These are phyloP conservation scores for Zaprionus inermis DNA, from an alignment of 1,140 invertebrate genomes.

Conservation along the genomic window DNA sequence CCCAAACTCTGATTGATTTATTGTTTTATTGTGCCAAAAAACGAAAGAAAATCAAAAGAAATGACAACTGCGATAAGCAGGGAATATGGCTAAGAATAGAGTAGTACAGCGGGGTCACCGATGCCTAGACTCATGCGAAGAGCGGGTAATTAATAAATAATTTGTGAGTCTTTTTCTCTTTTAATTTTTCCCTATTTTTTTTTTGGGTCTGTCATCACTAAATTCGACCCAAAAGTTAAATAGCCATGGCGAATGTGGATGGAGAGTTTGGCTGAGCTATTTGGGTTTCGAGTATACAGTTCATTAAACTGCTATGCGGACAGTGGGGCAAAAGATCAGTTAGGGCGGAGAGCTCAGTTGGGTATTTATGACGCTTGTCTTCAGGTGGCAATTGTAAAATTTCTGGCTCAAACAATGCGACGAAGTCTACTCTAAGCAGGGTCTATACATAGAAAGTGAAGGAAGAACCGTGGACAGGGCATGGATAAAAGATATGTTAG, in stretches of 20 bases:
- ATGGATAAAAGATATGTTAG: no score
- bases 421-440: conserved; percentile 13
- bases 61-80: conserved; percentile 69
- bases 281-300: conserved; percentile 40
- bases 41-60: conserved; percentile 45
- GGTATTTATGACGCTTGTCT: conserved; percentile 60
- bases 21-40: conserved; percentile 74
- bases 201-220: conserved; percentile 33
- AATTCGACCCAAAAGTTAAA: conserved; percentile 61
- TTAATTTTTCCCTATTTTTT: conserved; percentile 29
- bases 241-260: conserved; percentile 66
- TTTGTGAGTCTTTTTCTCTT: conserved; percentile 68
- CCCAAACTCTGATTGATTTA: conserved; percentile 73
- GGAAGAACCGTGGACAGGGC: no score
- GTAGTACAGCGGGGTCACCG: background rate
- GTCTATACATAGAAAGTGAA: background rate
- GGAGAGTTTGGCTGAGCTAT: conserved; percentile 11
- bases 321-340: conserved; percentile 15
- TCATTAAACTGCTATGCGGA: conserved; percentile 66
- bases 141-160: conserved; percentile 76
- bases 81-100: conserved; percentile 42
- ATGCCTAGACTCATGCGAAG: conserved; percentile 9
- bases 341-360: conserved; percentile 1
- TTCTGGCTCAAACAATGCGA: conserved; percentile 4
- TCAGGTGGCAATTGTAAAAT: conserved; percentile 35